phyloP scores from a whole-genome alignment of 2,113 vertebrate species.

The Ivindomyrus marchei region DNA sequence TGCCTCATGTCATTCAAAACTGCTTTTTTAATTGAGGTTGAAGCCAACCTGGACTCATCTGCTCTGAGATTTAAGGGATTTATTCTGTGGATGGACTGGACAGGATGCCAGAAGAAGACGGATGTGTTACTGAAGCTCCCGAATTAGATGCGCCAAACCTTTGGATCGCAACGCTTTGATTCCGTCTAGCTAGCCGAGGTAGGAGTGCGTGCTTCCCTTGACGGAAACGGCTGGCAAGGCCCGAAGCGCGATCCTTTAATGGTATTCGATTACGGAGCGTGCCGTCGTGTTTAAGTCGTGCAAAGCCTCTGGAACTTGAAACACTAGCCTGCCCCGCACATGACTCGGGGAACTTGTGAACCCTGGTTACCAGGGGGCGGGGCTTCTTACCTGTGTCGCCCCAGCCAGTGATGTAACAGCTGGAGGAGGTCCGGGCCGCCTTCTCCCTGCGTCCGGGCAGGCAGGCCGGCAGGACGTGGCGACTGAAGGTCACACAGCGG shows the following conservation, averaged over 20 bases:
- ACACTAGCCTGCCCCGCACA: background rate
- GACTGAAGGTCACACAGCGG: conserved; percentile 70
- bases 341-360: background rate
- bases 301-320: background rate
- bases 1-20: background rate
- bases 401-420: conserved; percentile 92
- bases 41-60: background rate
- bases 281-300: background rate
- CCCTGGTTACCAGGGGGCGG: background rate
- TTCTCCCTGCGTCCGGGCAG: conserved; percentile 73
- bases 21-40: conserved; percentile 14
- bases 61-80: background rate
- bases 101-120: background rate
- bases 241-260: background rate
- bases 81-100: background rate
- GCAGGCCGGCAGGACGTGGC: conserved; percentile 80
- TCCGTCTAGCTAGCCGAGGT: background rate
- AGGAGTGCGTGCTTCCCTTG: background rate
- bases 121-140: conserved; percentile 14
- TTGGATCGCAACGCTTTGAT: background rate
- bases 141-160: conserved; percentile 7
- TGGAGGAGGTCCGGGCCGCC: conserved; percentile 74
- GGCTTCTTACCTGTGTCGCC: conserved; percentile 84
- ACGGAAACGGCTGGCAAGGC: background rate
- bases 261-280: background rate